phyloP scores from a whole-genome alignment of 2,113 vertebrate genomes.

The Apteryx owenii region DNA sequence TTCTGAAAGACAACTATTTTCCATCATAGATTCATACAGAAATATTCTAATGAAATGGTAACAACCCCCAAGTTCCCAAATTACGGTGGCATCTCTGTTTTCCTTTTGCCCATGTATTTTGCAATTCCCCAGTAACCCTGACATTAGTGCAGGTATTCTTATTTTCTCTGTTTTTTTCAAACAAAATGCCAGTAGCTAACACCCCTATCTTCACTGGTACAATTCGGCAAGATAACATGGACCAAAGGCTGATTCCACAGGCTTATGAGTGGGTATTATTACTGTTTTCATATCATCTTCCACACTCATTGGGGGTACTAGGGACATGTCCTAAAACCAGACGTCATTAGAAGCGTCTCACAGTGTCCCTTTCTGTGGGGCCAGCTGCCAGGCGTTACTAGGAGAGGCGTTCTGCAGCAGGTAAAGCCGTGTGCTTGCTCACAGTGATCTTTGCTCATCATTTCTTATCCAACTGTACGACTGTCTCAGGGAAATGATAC shows the following conservation, averaged over 20 bases:
- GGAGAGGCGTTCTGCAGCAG: neutral
- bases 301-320: neutral
- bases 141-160: neutral
- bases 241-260: neutral
- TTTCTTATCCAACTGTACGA: neutral
- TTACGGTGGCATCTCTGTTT: fast-evolving
- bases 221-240: neutral
- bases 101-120: neutral
- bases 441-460: neutral
- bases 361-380: neutral
- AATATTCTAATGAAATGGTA: neutral
- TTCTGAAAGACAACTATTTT: neutral
- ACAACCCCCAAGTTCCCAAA: neutral
- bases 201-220: neutral
- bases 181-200: neutral
- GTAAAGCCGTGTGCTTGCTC: neutral
- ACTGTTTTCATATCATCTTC: neutral
- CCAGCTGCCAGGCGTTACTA: neutral
- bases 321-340: neutral
- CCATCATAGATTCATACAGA: neutral
- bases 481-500: neutral
- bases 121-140: neutral
- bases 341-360: neutral
- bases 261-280: neutral
- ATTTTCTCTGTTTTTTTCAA: neutral